Evolutionary conservation across 35 echinoderm and acorn worm species (phyloP).

Genomic region (Ophiothrix spiculata): DNA sequence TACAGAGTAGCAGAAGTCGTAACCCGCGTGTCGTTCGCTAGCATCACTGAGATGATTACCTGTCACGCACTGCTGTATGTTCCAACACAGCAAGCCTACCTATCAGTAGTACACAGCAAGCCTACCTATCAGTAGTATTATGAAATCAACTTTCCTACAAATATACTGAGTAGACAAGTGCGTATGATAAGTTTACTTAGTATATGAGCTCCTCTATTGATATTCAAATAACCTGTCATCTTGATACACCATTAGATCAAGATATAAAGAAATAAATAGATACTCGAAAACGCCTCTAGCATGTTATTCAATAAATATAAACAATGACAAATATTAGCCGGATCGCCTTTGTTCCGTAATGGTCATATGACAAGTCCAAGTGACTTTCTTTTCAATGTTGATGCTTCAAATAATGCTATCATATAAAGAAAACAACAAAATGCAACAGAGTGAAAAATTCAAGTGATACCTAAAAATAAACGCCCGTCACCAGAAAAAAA

Average conservation of each 20-base stretch:
- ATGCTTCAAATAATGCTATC: not conserved
- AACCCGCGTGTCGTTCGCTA: not conserved
- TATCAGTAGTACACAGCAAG: too few relatives aligned
- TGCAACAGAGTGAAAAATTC: not conserved
- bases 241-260: too few relatives aligned
- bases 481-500: not conserved
- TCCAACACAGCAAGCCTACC: too few relatives aligned
- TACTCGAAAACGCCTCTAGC: not conserved
- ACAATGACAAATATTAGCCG: not conserved
- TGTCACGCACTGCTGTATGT: too few relatives aligned
- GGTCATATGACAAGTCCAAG: not conserved
- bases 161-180: too few relatives aligned
- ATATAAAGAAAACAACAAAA: not conserved
- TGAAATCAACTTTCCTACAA: too few relatives aligned
- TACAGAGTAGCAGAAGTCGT: not conserved
- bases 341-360: not conserved
- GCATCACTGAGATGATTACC: too few relatives aligned
- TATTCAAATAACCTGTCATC: too few relatives aligned
- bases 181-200: too few relatives aligned
- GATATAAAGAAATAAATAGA: too few relatives aligned
- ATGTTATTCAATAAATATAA: not conserved
- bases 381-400: not conserved
- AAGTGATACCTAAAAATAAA: slow-evolving; percentile 5
- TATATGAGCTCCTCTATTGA: too few relatives aligned
- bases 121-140: too few relatives aligned